These are phyloP conservation scores for Dasysyrphus tricinctus DNA, from an alignment of 2,888 invertebrate species.

Conservation along the genomic window DNA sequence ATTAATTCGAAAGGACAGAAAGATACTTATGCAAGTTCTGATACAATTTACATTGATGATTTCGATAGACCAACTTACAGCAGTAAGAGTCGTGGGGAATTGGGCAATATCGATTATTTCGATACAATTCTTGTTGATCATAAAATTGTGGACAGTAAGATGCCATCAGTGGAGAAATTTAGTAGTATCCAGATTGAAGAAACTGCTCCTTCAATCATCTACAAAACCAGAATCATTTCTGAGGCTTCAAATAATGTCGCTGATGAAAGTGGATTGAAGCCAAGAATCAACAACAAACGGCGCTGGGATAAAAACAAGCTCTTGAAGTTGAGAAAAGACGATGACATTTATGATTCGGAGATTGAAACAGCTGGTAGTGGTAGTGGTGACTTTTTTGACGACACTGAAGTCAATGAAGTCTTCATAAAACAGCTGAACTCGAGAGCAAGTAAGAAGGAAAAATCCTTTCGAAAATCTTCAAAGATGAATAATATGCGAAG, in stretches of 20 bases:
- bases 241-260: neutral
- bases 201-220: slow-evolving; percentile 16
- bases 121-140: slow-evolving; percentile 60
- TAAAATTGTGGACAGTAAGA: slow-evolving; percentile 26
- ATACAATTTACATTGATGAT: slow-evolving; percentile 78
- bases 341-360: slow-evolving; percentile 60
- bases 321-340: slow-evolving; percentile 30
- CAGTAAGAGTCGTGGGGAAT: slow-evolving; percentile 43
- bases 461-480: neutral
- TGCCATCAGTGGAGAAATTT: slow-evolving; percentile 3
- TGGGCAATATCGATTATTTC: slow-evolving; percentile 50
- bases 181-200: slow-evolving; percentile 19
- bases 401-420: slow-evolving; percentile 63
- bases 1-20: slow-evolving; percentile 30
- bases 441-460: slow-evolving; percentile 31
- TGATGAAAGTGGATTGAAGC: slow-evolving; percentile 21
- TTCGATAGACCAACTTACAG: slow-evolving; percentile 74
- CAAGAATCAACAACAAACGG: slow-evolving; percentile 50
- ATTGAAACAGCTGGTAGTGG: slow-evolving; percentile 75
- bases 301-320: slow-evolving; percentile 22
- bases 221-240: slow-evolving; percentile 29
- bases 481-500: slow-evolving; percentile 28
- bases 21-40: slow-evolving; percentile 57
- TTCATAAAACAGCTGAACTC: slow-evolving; percentile 33
- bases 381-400: slow-evolving; percentile 76